Evolutionary conservation across 2,113 vertebrate species (phyloP).

Genomic region (Sprattus sprattus): DNA sequence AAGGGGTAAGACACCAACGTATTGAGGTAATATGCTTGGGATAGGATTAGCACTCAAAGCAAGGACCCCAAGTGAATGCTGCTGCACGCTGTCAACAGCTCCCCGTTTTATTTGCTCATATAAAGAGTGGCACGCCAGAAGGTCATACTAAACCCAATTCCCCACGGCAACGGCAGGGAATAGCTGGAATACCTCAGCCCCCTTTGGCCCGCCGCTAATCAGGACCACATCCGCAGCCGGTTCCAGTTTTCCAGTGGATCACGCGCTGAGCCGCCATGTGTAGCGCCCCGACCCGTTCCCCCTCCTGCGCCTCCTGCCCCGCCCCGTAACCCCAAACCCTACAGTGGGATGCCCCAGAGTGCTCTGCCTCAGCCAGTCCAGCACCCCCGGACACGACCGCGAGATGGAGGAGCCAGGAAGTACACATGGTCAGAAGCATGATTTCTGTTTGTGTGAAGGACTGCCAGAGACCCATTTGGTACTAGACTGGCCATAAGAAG

Average conservation of each 20-base stretch:
- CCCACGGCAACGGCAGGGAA: slow-evolving; percentile 32
- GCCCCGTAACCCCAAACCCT: background rate
- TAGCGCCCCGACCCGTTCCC: slow-evolving; percentile 11
- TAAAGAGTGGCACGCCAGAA: background rate
- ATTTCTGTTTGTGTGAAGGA: background rate
- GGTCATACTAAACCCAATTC: slow-evolving; percentile 10
- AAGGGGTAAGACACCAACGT: background rate
- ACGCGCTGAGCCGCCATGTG: slow-evolving; percentile 21
- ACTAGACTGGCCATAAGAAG: background rate
- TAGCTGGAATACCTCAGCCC: slow-evolving; percentile 60
- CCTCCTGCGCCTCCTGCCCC: slow-evolving; percentile 21
- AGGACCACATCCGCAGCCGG: slow-evolving; percentile 58
- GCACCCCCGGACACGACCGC: slow-evolving; percentile 33
- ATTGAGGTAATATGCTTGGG: background rate
- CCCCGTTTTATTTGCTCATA: slow-evolving; percentile 28
- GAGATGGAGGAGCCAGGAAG: slow-evolving; percentile 27
- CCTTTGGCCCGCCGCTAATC: slow-evolving; percentile 61
- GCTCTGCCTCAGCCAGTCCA: background rate
- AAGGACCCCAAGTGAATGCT: background rate
- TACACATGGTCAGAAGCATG: background rate
- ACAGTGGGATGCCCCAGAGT: background rate
- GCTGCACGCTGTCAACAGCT: slow-evolving; percentile 18
- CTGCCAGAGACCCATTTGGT: background rate
- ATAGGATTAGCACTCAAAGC: background rate
- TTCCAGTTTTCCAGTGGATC: slow-evolving; percentile 48